These are phyloP conservation scores for Pterocles orientalis DNA, from an alignment of 2,113 vertebrate species.

Conservation along the genomic window DNA sequence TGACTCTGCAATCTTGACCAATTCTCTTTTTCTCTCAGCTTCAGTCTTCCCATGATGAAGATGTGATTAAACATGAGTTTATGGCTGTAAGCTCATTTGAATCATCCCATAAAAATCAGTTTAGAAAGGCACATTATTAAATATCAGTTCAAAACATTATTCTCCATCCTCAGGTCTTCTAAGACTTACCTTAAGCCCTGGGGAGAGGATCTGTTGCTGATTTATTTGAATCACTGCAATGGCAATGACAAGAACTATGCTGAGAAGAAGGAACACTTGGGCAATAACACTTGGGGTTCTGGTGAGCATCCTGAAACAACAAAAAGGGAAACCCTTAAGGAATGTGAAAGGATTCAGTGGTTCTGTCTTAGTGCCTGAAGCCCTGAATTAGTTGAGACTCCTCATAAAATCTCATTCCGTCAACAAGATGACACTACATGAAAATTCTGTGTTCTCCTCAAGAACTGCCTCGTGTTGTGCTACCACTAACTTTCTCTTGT, in stretches of 20 bases:
- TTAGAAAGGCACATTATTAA: background rate
- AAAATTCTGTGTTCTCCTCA: background rate
- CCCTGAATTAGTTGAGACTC: background rate
- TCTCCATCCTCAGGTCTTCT: background rate
- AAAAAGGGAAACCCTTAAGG: background rate
- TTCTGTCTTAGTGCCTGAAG: background rate
- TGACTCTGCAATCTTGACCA: background rate
- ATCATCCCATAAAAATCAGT: background rate
- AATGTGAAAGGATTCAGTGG: background rate
- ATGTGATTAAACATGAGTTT: background rate
- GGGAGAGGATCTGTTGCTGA: conserved; percentile 74
- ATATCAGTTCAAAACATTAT: background rate
- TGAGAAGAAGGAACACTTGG: conserved; percentile 80
- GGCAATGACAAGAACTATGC: conserved; percentile 83
- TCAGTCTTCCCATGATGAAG: background rate
- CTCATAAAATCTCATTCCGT: background rate
- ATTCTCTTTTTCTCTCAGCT: background rate
- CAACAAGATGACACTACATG: background rate
- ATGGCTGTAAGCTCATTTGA: background rate
- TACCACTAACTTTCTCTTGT: background rate
- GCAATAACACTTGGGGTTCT: conserved; percentile 77
- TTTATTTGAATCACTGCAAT: conserved; percentile 86
- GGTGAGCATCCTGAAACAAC: conserved; percentile 69
- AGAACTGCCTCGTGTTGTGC: background rate
- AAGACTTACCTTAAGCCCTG: conserved; percentile 82